Base-by-base conservation (phyloP, 92 coral and sea anemone genomes). In the Actinostola sp. region DNA sequence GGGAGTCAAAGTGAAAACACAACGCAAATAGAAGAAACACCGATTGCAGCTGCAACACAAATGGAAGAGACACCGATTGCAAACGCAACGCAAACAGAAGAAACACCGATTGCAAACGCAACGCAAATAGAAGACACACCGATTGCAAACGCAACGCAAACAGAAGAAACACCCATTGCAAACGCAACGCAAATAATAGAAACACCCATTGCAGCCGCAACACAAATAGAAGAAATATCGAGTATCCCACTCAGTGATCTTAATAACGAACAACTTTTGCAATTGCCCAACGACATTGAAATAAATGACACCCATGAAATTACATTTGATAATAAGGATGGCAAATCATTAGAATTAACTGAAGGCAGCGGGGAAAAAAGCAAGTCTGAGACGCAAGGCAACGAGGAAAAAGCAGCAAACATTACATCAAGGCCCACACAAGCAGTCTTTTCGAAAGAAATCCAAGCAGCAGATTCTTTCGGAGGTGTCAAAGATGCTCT, bases 401-500 rank as follows among this genome's bases (percentile, higher is more conserved):
- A 71, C 9, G 31, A 67, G 21, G 42, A 1, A 15, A 29, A 43
- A 30, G 52, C 9, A 11, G 50, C 65, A 6, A 10, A 44, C 51
- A 66, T 58, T 15, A 1, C 41, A 48, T 8, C 28, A 58, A 55
- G 14, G 41, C 77, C 77, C 15, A 49, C 67, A 39, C 39, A 29
- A 28, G 54, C 64, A 13, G 21, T 26, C 17, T 23, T 28, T 33
- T 12, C 72, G 8, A 39, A 63, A 43, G 72, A 56, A 34, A 30
- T 49, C 9, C 19, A 20, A 7, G 58, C 72, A 30, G 72, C 63
- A 16, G 81, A 63, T 52, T 58, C 81, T 44, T 64, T 24, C 51
- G n/a, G 31, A 34, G 73, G 66, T 23, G 65, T 75, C 14, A 52
- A 51, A 27, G 81, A 75, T 25, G 81, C 81, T 51, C 38, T 75